Evolutionary conservation across 2,888 invertebrate species (phyloP), one percentile per base, ranked within the genome.

Genomic region (Stenodera caucasica): DNA sequence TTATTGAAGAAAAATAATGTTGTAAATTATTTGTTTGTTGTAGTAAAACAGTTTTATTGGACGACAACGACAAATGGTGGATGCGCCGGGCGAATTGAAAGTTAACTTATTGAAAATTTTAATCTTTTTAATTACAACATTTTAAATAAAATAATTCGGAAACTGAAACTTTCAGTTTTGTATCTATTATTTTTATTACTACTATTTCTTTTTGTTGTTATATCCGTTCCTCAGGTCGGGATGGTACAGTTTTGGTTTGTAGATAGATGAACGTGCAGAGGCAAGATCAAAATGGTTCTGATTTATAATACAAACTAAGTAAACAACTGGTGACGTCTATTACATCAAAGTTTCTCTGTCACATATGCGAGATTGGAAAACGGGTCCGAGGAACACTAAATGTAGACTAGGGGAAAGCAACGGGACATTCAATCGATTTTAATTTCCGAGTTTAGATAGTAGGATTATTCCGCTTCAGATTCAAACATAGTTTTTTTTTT

Each of bases 311-410:
- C 60, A 66, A 68, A 58, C 59, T 61, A 61, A 61, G 69, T 67
- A 70, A 71, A 72, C 70, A 70, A 70, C 68, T 68, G 70, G 67
- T 70, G 70, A 71, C 70, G 70, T 67, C 68, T 71, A 71, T 72
- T 71, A 69, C 70, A 71, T 69, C 66, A 71, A 72, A 72, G 71
- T 72, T 71, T 70, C 63, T 58, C 62, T 62, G 72, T 70, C 71
- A 68, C 72, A 72, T 71, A 71, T 72, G 72, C 61, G 70, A 71
- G 66, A 70, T 71, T 70, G 68, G 68, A 59, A 63, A 57, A 66
- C 64, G 55, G 53, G 58, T 55, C 55, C 49, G 51, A 55, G 62
- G 62, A 58, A 62, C 58, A 64, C 51, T 33, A 50, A 52, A 23
- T 50, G 18, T 30, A 51, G 30, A 12, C 56, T 33, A 23, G 29